Conservation (phyloP, 1,140 invertebrate genomes). For the Sarcophaga bullata region DNA sequence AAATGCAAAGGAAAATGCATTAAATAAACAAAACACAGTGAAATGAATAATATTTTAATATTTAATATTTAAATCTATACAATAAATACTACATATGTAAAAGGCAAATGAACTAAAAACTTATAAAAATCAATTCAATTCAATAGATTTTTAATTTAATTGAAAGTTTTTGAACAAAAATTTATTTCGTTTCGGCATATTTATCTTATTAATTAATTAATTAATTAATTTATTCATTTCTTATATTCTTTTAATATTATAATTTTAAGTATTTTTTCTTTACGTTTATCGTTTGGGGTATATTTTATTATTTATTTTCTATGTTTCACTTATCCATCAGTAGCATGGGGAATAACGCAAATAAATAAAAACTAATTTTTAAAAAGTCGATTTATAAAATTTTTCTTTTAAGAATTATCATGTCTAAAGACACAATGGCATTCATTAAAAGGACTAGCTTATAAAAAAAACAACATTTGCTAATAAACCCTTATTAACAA, state of each 20-base stretch:
- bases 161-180: neutral
- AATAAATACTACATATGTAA: neutral
- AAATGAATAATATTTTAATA: too few relatives aligned
- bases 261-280: too few relatives aligned
- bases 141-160: neutral
- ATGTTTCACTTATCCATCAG: too few relatives aligned
- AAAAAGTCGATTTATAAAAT: too few relatives aligned
- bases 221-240: too few relatives aligned
- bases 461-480: constrained; percentile 11
- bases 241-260: too few relatives aligned
- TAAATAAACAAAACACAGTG: neutral
- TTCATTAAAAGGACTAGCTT: neutral
- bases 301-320: too few relatives aligned
- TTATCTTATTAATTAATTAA: too few relatives aligned
- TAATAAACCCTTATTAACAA: constrained; percentile 12
- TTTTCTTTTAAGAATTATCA: too few relatives aligned
- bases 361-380: neutral
- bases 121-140: neutral
- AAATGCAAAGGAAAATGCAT: neutral
- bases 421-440: too few relatives aligned
- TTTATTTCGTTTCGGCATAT: neutral
- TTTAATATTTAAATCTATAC: neutral
- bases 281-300: too few relatives aligned
- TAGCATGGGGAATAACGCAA: neutral
- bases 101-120: neutral